Conservation (phyloP, 2,888 invertebrate species). For the Tromatobia lineatoria region DNA sequence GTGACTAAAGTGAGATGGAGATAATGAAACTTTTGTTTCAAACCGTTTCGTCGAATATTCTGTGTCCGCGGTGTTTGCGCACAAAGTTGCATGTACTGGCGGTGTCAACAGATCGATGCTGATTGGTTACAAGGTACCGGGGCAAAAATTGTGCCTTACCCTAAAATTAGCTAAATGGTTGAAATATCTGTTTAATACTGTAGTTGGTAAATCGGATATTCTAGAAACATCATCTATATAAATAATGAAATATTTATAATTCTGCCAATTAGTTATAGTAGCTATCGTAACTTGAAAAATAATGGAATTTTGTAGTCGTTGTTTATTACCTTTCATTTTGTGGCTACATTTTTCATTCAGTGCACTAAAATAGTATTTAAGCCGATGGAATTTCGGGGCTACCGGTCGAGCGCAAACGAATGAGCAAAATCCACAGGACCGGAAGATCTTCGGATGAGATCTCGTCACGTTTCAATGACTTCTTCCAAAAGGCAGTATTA, state of each 20-base stretch:
- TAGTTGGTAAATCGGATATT: too few species aligned
- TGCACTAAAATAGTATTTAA: neutral
- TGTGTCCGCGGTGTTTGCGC: neutral
- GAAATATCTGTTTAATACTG: too few species aligned
- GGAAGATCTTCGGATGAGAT: conserved; percentile 59
- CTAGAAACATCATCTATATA: too few species aligned
- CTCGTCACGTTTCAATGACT: conserved; percentile 59
- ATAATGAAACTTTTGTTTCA: conserved; percentile 34
- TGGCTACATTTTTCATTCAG: neutral
- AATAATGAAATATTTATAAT: too few species aligned
- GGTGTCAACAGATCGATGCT: neutral
- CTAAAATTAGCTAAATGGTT: neutral
- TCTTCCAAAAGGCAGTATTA: conserved; percentile 39
- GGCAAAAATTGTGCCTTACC: neutral
- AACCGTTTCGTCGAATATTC: conserved; percentile 10
- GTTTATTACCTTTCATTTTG: too few species aligned
- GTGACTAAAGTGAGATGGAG: conserved; percentile 1
- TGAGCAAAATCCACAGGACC: conserved; percentile 48
- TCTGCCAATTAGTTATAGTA: too few species aligned
- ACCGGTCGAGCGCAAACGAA: conserved; percentile 28
- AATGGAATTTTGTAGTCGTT: too few species aligned
- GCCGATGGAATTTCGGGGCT: conserved; percentile 42
- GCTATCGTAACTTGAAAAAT: too few species aligned
- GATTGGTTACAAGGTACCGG: neutral
- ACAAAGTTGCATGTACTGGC: neutral